Percentiles rank a stretch among this genome's conserved stretches.
Conservation (phyloP, 2,113 vertebrate genomes). For the Cyphomyrus plagiostoma region DNA sequence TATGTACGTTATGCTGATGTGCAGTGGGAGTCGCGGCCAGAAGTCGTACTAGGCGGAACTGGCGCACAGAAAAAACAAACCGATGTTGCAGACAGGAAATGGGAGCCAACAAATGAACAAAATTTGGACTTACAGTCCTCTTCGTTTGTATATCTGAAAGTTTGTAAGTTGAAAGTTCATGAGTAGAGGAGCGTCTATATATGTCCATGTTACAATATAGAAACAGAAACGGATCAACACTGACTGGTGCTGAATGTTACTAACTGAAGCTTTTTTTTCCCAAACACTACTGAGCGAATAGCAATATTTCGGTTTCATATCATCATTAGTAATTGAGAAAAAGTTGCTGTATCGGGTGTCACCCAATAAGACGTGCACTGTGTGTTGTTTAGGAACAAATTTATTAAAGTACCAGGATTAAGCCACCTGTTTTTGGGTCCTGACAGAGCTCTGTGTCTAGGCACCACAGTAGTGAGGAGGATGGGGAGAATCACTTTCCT, state of each 20-base stretch:
- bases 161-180: no score
- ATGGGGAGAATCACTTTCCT: neutral
- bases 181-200: neutral
- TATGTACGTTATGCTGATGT: no score
- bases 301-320: neutral
- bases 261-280: neutral
- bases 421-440: neutral
- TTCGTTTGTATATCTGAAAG: no score
- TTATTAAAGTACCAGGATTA: neutral
- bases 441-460: neutral
- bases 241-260: neutral
- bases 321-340: neutral
- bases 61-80: no score
- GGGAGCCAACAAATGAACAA: no score
- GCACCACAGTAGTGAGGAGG: neutral
- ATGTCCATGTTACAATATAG: neutral
- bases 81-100: no score
- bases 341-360: neutral
- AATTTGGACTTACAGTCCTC: no score
- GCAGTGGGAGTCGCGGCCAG: no score
- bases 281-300: neutral
- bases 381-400: neutral
- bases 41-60: no score
- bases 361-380: neutral
- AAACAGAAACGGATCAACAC: neutral